Conservation (phyloP, 2,888 invertebrate genomes). For the Timema podura region DNA sequence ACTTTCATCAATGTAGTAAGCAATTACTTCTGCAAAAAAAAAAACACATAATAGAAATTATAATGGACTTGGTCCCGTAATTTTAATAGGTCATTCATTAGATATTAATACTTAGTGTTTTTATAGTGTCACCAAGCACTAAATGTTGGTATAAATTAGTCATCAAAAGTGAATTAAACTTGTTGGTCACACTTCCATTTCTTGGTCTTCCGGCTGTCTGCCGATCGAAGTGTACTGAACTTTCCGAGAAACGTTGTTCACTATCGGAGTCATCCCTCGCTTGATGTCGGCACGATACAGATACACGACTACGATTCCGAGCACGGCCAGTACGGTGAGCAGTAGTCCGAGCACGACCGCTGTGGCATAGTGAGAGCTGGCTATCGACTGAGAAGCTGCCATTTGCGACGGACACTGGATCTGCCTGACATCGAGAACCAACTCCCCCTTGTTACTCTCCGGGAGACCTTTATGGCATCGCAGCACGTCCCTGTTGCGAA, state of each 20-base stretch:
- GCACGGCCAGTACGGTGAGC: constrained; percentile 51
- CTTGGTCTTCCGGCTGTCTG: constrained; percentile 39
- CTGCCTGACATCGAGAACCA: constrained; percentile 33
- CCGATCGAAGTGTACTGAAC: constrained; percentile 70
- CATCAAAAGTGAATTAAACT: too few relatives aligned
- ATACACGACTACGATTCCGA: constrained; percentile 57
- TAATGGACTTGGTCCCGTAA: too few relatives aligned
- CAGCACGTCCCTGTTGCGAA: constrained; percentile 54
- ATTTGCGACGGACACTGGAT: constrained; percentile 31
- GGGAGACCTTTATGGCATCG: constrained; percentile 47
- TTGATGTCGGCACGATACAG: constrained; percentile 57
- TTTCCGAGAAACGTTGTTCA: constrained; percentile 62
- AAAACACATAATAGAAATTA: too few relatives aligned
- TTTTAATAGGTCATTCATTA: too few relatives aligned
- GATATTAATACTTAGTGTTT: too few relatives aligned
- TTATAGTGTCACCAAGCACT: too few relatives aligned
- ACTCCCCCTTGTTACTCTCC: constrained; percentile 36
- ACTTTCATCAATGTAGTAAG: too few relatives aligned
- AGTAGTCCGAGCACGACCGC: constrained; percentile 48
- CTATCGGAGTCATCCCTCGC: constrained; percentile 55
- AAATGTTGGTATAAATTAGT: too few relatives aligned
- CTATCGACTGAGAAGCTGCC: not conserved
- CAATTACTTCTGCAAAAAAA: too few relatives aligned
- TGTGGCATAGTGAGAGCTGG: constrained; percentile 31
- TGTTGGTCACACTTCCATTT: constrained; percentile 26